Conservation (phyloP, 2,113 vertebrate species). For the Forbesichthys agassizii region DNA sequence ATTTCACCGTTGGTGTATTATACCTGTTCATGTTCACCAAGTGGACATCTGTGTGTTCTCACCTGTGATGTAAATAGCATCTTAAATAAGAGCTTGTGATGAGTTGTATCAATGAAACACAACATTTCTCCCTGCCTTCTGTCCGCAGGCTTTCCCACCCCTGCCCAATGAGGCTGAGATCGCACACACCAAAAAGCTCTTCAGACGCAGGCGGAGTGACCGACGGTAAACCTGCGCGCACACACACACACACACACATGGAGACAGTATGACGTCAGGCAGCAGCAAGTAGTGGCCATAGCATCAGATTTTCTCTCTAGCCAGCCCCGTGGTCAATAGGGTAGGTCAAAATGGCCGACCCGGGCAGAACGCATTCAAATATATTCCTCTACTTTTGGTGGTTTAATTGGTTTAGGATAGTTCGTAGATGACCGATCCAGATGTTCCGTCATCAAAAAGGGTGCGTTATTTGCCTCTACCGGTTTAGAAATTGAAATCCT, state of each 20-base stretch:
- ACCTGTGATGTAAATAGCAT: background rate
- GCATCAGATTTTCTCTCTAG: too few species aligned
- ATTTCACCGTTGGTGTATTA: background rate
- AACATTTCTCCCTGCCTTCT: slow-evolving; percentile 21
- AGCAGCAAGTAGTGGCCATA: too few species aligned
- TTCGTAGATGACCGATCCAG: too few species aligned
- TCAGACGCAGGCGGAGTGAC: slow-evolving; percentile 89
- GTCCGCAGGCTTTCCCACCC: slow-evolving; percentile 85
- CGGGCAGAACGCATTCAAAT: too few species aligned
- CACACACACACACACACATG: slow-evolving; percentile 5
- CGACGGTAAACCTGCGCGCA: slow-evolving; percentile 80
- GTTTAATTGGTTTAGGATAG: too few species aligned
- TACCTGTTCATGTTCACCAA: background rate
- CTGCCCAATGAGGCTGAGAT: slow-evolving; percentile 94
- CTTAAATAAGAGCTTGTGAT: background rate
- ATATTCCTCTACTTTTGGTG: too few species aligned
- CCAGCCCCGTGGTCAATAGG: too few species aligned
- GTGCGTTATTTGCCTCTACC: too few species aligned
- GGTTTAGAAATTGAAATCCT: too few species aligned
- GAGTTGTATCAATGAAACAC: slow-evolving; percentile 1
- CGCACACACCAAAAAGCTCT: slow-evolving; percentile 95
- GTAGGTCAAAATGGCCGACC: too few species aligned
- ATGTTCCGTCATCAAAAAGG: too few species aligned
- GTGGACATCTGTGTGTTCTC: too few species aligned
- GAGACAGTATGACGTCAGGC: background rate